These are phyloP conservation scores for Rhodeus uyekii DNA, from an alignment of 2,797 vertebrate species.

Conservation along the genomic window DNA sequence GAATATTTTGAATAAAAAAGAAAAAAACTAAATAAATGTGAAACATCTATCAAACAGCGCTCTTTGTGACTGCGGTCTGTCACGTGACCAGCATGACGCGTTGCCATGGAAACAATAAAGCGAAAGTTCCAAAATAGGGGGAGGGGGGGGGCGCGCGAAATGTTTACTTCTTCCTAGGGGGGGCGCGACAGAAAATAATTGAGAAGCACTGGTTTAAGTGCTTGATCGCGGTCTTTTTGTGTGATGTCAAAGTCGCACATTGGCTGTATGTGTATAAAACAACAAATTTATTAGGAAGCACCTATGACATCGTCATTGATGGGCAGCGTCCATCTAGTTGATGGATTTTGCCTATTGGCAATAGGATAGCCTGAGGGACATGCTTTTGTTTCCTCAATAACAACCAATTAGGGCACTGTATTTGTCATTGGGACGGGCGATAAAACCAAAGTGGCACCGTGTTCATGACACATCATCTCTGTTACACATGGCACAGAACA, in stretches of 20 bases:
- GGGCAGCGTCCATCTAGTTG: constrained; percentile 80
- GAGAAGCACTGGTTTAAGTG: background rate
- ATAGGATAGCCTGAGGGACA: constrained; percentile 78
- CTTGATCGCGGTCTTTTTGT: background rate
- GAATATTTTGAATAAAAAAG: too few relatives aligned
- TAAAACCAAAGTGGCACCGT: constrained; percentile 51
- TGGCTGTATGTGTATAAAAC: constrained; percentile 56
- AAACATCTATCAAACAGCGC: too few relatives aligned
- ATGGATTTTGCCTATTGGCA: constrained; percentile 80
- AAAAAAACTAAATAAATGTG: too few relatives aligned
- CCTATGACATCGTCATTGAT: constrained; percentile 77
- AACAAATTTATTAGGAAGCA: constrained; percentile 75
- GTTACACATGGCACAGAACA: constrained; percentile 21
- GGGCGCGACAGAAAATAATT: too few relatives aligned
- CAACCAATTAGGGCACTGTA: constrained; percentile 81
- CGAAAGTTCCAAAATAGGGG: too few relatives aligned
- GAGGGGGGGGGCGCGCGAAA: too few relatives aligned
- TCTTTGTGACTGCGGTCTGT: too few relatives aligned
- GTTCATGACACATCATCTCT: constrained; percentile 46
- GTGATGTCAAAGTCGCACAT: background rate
- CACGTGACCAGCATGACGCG: too few relatives aligned
- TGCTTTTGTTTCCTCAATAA: constrained; percentile 81
- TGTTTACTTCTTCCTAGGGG: too few relatives aligned
- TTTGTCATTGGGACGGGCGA: constrained; percentile 79
- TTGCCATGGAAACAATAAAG: too few relatives aligned